Evolutionary conservation across 2,797 vertebrate species (phyloP).

Genomic region (Esox masquinongy): DNA sequence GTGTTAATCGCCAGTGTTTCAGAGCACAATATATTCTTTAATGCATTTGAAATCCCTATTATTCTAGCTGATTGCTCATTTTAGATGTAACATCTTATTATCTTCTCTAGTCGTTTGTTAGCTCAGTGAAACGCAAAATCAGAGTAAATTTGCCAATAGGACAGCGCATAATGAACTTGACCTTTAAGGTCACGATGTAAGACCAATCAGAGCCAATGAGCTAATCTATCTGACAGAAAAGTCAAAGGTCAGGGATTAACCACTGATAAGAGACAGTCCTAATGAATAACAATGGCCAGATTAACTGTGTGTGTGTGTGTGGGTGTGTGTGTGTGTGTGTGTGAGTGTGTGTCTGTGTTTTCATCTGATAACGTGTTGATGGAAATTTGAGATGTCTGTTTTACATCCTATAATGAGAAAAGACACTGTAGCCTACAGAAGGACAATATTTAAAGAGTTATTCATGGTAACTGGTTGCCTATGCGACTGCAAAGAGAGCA

Average conservation of each 20-base stretch:
- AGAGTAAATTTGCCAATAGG: constrained; percentile 58
- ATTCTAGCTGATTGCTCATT: constrained; percentile 29
- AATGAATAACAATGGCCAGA: constrained; percentile 75
- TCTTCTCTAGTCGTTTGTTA: constrained; percentile 32
- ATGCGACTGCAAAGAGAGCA: neutral
- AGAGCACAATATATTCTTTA: constrained; percentile 5
- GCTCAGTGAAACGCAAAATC: constrained; percentile 43
- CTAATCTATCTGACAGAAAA: constrained; percentile 67
- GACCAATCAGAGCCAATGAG: constrained; percentile 66
- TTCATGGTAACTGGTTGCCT: neutral
- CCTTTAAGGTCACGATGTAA: constrained; percentile 57
- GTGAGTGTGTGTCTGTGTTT: constrained; percentile 12
- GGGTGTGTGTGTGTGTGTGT: constrained; percentile 9
- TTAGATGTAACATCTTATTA: constrained; percentile 26
- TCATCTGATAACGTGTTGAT: constrained; percentile 32
- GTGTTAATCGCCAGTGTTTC: neutral
- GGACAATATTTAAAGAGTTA: neutral
- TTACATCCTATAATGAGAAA: constrained; percentile 57
- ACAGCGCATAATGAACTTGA: constrained; percentile 68
- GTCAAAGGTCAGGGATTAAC: constrained; percentile 72
- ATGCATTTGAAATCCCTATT: constrained; percentile 21
- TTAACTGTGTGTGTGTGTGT: constrained; percentile 48
- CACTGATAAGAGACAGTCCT: constrained; percentile 60
- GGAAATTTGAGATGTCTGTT: constrained; percentile 39
- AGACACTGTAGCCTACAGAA: neutral